A percentile compares a stretch with the other conserved stretches of the same genome.
phyloP scores from a whole-genome alignment of 2,113 vertebrate genomes.

The Upupa epops region DNA sequence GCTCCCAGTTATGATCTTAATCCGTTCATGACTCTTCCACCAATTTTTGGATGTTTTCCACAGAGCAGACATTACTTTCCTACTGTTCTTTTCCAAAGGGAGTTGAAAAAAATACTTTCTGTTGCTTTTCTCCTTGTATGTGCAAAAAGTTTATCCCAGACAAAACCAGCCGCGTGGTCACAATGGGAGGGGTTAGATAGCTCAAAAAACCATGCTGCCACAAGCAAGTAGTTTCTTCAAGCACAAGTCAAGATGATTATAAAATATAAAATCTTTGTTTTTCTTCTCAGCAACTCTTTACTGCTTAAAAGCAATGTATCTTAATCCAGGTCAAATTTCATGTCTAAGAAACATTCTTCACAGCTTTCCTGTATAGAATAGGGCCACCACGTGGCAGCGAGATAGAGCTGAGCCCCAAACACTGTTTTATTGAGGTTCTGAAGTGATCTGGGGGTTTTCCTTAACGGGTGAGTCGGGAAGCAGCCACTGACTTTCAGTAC shows the following conservation, averaged over 20 bases:
- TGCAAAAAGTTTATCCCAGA: slow-evolving; percentile 21
- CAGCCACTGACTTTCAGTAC: no score
- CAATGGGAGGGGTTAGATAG: not conserved
- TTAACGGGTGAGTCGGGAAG: no score
- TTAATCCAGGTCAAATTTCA: not conserved
- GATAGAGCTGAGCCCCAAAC: no score
- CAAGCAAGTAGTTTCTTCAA: not conserved
- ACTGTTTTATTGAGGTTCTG: no score
- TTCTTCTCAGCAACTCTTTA: not conserved
- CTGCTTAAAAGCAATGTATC: not conserved
- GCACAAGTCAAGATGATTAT: not conserved
- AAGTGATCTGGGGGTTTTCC: no score
- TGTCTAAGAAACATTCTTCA: not conserved
- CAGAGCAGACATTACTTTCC: slow-evolving; percentile 7
- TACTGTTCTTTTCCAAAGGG: slow-evolving; percentile 24
- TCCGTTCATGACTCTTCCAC: slow-evolving; percentile 31
- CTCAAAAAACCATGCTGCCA: not conserved
- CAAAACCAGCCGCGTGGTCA: not conserved
- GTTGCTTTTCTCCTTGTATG: slow-evolving; percentile 32
- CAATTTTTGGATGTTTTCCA: slow-evolving; percentile 32
- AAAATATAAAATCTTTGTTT: not conserved
- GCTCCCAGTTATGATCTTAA: slow-evolving; percentile 39
- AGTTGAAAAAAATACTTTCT: slow-evolving; percentile 31
- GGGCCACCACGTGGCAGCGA: no score
- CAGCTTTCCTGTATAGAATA: not conserved